Base-by-base conservation (phyloP, 2,888 invertebrate genomes). In the Orthonychiurus folsomi region DNA sequence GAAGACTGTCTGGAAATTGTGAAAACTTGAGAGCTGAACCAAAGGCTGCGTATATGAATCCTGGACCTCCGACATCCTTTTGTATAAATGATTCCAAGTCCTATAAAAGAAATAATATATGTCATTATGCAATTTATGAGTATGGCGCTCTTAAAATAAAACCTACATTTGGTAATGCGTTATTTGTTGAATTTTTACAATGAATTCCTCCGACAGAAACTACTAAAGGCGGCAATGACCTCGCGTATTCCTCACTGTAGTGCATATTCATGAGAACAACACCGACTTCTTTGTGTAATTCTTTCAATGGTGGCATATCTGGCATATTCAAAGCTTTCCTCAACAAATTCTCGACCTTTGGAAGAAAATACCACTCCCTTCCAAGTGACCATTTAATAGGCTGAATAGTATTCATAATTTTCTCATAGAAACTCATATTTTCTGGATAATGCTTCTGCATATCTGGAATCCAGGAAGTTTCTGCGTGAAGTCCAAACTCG, bases 381-480 rank as follows among this genome's bases (percentile, higher is more conserved):
- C 50, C 5, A 2, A 57, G n/a, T 28, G 47, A 37, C 66, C 67
- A 71, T 2, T 56, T 50, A 9, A 69, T 18, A 0, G 68, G 67
- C n/a, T 37, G 54, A 2, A 69, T 2, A 1, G 65, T 66, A 37
- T 66, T 70, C 3, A 37, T n/a, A 15, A 69, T 18, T 27, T 48
- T 59, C 24, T 63, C 26, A 3, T 9, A 47, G 25, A 70, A 62
- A 2, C n/a, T 62, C 66, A 66, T 66, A 0, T 61, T 59, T 12
- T 59, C 56, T 2, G 65, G 59, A 21, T 54, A 62, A 24, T 60
- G 50, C 2, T 37, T 28, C 25, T 67, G 48, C 52, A 67, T 50
- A 59, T 69, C 69, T 0, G 71, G 66, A 28, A 71, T 47, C 64
- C 63, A 67, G 1, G 68, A 62, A n/a, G 59, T 63, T 54, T 69